Conservation (phyloP, 1,140 invertebrate genomes). For the Lasioglossum albipes region DNA sequence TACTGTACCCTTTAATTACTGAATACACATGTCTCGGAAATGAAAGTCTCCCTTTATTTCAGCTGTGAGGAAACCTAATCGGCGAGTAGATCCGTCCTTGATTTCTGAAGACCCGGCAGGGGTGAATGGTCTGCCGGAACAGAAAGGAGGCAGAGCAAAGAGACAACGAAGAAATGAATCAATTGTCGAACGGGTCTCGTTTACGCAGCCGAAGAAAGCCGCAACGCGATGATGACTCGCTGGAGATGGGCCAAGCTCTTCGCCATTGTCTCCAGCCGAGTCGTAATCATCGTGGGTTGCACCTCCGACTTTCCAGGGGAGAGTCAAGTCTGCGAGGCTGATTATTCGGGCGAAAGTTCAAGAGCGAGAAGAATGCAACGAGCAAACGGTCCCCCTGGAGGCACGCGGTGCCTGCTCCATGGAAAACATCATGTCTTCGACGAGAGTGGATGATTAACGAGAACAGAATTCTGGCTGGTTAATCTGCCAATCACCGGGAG, state of each 20-base stretch:
- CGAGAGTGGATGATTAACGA: constrained; percentile 7
- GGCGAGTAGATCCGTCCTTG: too few relatives aligned
- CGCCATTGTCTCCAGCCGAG: constrained; percentile 12
- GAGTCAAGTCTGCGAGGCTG: constrained; percentile 1
- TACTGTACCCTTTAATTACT: too few relatives aligned
- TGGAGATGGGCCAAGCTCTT: constrained; percentile 47
- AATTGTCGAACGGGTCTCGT: constrained; percentile 12
- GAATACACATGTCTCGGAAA: too few relatives aligned
- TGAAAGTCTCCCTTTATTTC: too few relatives aligned
- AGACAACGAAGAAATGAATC: background rate
- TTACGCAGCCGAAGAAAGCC: constrained; percentile 12
- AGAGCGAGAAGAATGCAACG: background rate
- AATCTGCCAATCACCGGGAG: background rate
- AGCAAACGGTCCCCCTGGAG: background rate
- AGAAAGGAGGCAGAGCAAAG: background rate
- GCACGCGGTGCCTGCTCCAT: background rate
- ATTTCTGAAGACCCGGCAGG: background rate
- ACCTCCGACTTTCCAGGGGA: constrained; percentile 14
- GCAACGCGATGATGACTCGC: constrained; percentile 41
- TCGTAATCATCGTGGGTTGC: constrained; percentile 28
- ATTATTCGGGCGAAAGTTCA: constrained; percentile 26
- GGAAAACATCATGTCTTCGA: background rate
- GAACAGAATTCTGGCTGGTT: background rate
- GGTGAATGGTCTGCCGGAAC: background rate
- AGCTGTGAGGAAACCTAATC: too few relatives aligned